Conservation (phyloP, 1,140 invertebrate genomes). For the Branchinecta lynchi region DNA sequence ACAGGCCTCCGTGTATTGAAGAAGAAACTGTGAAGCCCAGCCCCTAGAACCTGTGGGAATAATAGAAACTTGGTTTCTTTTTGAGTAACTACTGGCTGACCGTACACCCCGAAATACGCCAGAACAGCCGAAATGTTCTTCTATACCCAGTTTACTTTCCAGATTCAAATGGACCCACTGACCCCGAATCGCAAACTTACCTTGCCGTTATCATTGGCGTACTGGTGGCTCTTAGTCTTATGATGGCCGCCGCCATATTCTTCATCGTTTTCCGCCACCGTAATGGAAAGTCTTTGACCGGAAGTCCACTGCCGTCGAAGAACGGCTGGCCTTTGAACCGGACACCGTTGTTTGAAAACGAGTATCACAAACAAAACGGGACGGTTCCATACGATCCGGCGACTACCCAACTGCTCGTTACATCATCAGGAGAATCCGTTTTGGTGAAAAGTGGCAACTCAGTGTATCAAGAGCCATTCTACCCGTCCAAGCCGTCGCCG, state of each 20-base stretch:
- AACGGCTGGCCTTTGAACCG: constrained; percentile 31
- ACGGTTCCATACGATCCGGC: constrained; percentile 19
- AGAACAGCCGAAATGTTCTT: too few relatives aligned
- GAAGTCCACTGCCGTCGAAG: constrained; percentile 50
- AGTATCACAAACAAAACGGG: constrained; percentile 15
- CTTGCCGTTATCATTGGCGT: constrained; percentile 67
- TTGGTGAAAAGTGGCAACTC: constrained; percentile 33
- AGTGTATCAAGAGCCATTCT: constrained; percentile 63
- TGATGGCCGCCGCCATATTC: constrained; percentile 54
- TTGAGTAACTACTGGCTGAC: too few relatives aligned
- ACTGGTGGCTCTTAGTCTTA: constrained; percentile 54
- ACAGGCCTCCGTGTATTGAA: too few relatives aligned
- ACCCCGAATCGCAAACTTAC: constrained; percentile 48
- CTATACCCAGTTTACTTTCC: background rate
- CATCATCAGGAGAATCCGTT: constrained; percentile 12
- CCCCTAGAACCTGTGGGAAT: too few relatives aligned
- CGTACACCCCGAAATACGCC: too few relatives aligned
- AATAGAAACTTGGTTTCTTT: too few relatives aligned
- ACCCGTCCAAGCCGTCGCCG: constrained; percentile 53
- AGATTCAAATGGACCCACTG: background rate
- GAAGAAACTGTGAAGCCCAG: too few relatives aligned
- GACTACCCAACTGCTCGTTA: constrained; percentile 13
- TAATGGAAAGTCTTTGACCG: constrained; percentile 52
- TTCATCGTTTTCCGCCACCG: constrained; percentile 57
- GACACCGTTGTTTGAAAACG: constrained; percentile 29